A percentile compares a stretch with the other conserved stretches of the same genome.
Conservation (phyloP, 2,113 vertebrate species). For the Indicator maculatus region DNA sequence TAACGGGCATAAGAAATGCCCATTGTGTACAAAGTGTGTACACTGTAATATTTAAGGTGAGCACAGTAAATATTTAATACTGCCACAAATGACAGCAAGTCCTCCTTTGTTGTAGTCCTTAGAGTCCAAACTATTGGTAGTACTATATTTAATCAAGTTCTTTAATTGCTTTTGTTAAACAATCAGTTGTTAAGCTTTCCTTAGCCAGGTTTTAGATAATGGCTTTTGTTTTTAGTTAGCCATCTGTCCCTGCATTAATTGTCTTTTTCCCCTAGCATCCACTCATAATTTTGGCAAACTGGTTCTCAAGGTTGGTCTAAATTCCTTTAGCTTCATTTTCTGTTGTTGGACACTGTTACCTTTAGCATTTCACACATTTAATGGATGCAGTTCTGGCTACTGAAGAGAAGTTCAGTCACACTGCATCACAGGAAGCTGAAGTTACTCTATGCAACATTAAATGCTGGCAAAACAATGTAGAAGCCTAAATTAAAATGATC, state of each 20-base stretch:
- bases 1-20: not conserved
- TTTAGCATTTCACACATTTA: conserved; percentile 62
- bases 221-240: conserved; percentile 68
- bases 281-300: conserved; percentile 62
- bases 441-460: not conserved
- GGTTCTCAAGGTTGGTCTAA: conserved; percentile 26
- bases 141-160: not conserved
- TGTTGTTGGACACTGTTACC: conserved; percentile 26
- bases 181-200: conserved; percentile 55
- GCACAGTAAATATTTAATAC: not conserved
- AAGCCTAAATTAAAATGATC: not conserved
- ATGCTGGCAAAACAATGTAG: not conserved
- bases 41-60: not conserved
- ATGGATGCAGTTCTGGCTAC: conserved; percentile 39
- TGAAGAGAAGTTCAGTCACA: not conserved
- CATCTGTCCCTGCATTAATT: conserved; percentile 73
- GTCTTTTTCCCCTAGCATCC: conserved; percentile 55
- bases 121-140: not conserved
- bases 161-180: conserved; percentile 40
- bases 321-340: conserved; percentile 39
- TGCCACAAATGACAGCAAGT: not conserved
- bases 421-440: not conserved
- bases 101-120: not conserved
- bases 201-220: conserved; percentile 60
- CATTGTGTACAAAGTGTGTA: not conserved